Evolutionary conservation across 2,888 invertebrate species (phyloP), one percentile per base, ranked within the genome.

Genomic region (Dinocampus coccinellae): DNA sequence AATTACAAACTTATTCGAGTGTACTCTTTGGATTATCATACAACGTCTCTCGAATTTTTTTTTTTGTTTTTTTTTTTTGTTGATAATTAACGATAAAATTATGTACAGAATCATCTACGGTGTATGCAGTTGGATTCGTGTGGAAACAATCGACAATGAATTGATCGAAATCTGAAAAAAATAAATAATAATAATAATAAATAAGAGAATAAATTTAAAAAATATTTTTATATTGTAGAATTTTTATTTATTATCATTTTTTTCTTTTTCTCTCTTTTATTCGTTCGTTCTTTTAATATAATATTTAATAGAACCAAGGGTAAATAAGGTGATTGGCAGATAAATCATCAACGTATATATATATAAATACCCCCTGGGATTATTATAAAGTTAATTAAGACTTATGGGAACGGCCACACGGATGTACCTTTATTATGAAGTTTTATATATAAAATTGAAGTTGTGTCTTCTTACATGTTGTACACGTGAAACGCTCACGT

Each of bases 71-170:
- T n/a, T n/a, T n/a, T n/a, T n/a, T n/a, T n/a, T n/a, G n/a, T n/a
- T n/a, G n/a, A n/a, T n/a, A n/a, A 26, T 29, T 11, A 29, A n/a
- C 16, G 55, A 55, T 9, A 26, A 10, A n/a, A 3, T 34, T 16
- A 33, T 13, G 7, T 58, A 34, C 16, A 58, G 7, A 29, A 58
- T 26, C 58, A 58, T 87, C 85, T 87, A 84, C 88, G 88, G 81
- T 88, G 88, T 77, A 94, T 94, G 86, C 97, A 97, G 88, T 93
- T 94, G 84, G 92, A 92, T 86, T 93, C 93, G 88, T 94, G 92
- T 65, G 96, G 96, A 88, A 95, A 96, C 79, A 97, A 91, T 88
- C 93, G 93, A 89, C 97, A 97, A 88, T 97, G 97, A 79, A 97
- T 91, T 74, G 96, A 96, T 83, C 94, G 91, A 89, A 97, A 96